A percentile compares a stretch with the other conserved stretches of the same genome.
Conservation (phyloP, 2,797 vertebrate species). For the Molossus alvarezi region DNA sequence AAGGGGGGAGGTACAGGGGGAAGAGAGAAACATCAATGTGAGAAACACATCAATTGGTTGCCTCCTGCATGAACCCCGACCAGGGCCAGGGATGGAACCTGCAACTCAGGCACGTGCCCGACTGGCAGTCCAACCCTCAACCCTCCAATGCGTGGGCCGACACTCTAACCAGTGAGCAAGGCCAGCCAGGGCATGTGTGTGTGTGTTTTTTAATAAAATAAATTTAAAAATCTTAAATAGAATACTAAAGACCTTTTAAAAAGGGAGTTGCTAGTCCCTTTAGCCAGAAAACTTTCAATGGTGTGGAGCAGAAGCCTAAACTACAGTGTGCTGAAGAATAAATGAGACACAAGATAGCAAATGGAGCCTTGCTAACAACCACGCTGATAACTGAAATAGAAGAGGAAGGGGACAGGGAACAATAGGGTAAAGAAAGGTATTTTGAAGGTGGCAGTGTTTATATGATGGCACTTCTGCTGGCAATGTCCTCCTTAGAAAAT, state of each 20-base stretch:
- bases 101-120: no score
- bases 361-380: background rate
- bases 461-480: background rate
- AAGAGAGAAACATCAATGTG: no score
- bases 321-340: background rate
- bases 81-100: no score
- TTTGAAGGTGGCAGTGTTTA: background rate
- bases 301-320: background rate
- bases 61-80: no score
- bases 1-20: no score
- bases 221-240: constrained; percentile 3
- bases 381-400: background rate
- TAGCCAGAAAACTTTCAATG: background rate
- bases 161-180: no score
- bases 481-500: background rate
- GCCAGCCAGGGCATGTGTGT: no score
- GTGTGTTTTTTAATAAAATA: constrained; percentile 25
- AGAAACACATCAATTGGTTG: no score
- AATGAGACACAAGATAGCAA: background rate
- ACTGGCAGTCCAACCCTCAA: no score
- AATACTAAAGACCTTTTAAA: constrained; percentile 12
- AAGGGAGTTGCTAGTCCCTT: background rate
- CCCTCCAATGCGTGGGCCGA: no score
- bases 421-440: background rate
- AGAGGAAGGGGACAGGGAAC: background rate